Evolutionary conservation across 2,113 vertebrate species (phyloP), one percentile per base, ranked within the genome.

Genomic region (Peromyscus californicus): DNA sequence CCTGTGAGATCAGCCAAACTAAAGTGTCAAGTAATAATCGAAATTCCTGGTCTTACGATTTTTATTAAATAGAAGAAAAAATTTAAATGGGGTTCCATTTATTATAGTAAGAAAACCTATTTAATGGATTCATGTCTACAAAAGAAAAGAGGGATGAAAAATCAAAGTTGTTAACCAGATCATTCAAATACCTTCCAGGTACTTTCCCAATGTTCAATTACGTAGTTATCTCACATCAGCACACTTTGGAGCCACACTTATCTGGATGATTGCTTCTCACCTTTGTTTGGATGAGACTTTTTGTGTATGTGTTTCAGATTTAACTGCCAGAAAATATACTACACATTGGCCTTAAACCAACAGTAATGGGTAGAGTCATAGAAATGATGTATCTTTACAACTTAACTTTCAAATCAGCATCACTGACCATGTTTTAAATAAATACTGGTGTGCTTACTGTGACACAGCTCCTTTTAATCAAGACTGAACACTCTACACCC

Each of bases 21-120:
- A 82, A 83, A 95, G n/a, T 91, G 91, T 87, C 79, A 82, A 72
- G 74, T 95, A 85, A 97, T 96, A 95, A 83, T 51, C 61, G 39
- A 95, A 97, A 95, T 87, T 94, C 69, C 48, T 75, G 24, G n/a
- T 84, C 33, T 85, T 78, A 85, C 65, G n/a, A 13, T 74, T 91
- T 86, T 95, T 90, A 95, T 93, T 97, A 48, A 96, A 92, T 31
- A 94, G 21, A 89, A 51, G 74, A 85, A 19, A 48, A 91, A 94
- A 89, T 39, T 87, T 93, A 87, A 90, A 63, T 80, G 63, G 57
- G 21, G 90, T 93, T 91, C 93, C 63, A 69, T 93, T 97, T 95
- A 61, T 85, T 85, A 59, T 79, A 17, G 6, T 94, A 63, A 92
- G 78, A 94, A 94, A 91, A 89, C 3, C 7, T 86, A 42, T 88